phyloP scores from a whole-genome alignment of 2,888 invertebrate genomes.

The Athetis lepigone region DNA sequence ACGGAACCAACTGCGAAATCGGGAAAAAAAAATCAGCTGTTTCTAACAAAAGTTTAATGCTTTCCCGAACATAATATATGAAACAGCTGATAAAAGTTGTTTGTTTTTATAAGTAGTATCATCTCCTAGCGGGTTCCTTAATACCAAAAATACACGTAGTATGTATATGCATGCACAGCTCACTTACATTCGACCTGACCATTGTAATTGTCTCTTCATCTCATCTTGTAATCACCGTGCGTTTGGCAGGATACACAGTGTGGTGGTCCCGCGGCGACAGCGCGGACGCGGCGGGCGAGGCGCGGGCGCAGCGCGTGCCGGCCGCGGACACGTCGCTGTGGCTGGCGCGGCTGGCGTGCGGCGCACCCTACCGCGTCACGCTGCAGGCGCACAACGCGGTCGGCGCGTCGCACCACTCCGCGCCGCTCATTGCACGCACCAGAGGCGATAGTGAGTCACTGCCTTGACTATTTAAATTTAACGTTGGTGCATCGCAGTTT shows the following conservation, averaged over 20 bases:
- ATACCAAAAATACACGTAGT: too few species aligned
- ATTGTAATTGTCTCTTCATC: background rate
- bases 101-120: too few species aligned
- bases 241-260: slow-evolving; percentile 74
- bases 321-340: slow-evolving; percentile 77
- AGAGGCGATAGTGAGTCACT: slow-evolving; percentile 74
- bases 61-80: too few species aligned
- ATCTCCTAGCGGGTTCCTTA: too few species aligned
- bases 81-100: too few species aligned
- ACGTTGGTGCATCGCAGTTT: too few species aligned
- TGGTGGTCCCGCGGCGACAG: slow-evolving; percentile 78
- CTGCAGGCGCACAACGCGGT: slow-evolving; percentile 93
- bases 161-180: too few species aligned
- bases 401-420: slow-evolving; percentile 92
- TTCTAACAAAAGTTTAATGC: too few species aligned
- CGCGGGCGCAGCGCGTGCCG: slow-evolving; percentile 76
- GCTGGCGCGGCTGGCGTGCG: slow-evolving; percentile 93
- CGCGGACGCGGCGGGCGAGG: slow-evolving; percentile 87
- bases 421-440: slow-evolving; percentile 86
- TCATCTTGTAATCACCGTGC: background rate
- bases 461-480: background rate
- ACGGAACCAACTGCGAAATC: too few species aligned
- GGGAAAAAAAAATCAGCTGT: too few species aligned
- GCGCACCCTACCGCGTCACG: slow-evolving; percentile 92
- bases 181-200: background rate